phyloP scores from a whole-genome alignment of 2,888 invertebrate genomes.

The Leptinotarsa peninsularis region DNA sequence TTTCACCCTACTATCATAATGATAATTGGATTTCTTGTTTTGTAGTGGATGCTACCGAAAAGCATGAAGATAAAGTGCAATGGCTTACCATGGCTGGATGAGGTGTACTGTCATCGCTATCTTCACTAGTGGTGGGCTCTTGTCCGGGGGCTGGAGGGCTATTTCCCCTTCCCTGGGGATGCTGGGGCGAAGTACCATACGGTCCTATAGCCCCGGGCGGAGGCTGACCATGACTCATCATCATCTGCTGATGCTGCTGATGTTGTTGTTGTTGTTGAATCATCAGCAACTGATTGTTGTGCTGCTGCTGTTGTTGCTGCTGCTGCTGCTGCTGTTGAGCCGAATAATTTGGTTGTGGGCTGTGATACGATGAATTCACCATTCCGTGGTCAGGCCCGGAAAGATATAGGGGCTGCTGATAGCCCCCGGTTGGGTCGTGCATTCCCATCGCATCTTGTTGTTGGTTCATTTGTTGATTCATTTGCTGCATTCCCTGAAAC shows the following conservation, averaged over 20 bases:
- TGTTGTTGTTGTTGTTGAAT: conserved; percentile 63
- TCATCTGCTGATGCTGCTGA: conserved; percentile 65
- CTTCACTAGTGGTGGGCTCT: conserved; percentile 84
- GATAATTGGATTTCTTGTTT: too few relatives aligned
- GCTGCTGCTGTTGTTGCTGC: conserved; percentile 57
- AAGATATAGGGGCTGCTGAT: conserved; percentile 80
- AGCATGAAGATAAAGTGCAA: too few relatives aligned
- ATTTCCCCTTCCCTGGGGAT: conserved; percentile 73
- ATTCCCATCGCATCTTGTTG: conserved; percentile 64
- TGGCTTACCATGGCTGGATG: conserved; percentile 72
- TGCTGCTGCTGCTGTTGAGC: conserved; percentile 49
- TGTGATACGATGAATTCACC: conserved; percentile 65
- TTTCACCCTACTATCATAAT: too few relatives aligned
- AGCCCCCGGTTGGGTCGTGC: conserved; percentile 68
- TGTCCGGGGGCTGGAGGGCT: conserved; percentile 69
- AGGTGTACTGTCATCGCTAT: conserved; percentile 86
- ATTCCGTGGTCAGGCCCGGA: conserved; percentile 65
- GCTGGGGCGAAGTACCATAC: conserved; percentile 70
- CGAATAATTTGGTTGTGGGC: conserved; percentile 61
- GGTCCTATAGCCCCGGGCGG: conserved; percentile 66
- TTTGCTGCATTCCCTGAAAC: conserved; percentile 59
- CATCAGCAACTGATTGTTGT: conserved; percentile 61
- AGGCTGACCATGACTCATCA: conserved; percentile 64
- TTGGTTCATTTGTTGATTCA: conserved; percentile 65
- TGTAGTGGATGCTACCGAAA: too few relatives aligned